Percentiles rank a stretch among this genome's conserved stretches.
Evolutionary conservation across 2,888 invertebrate species (phyloP).

Genomic region (Troides aeacus): DNA sequence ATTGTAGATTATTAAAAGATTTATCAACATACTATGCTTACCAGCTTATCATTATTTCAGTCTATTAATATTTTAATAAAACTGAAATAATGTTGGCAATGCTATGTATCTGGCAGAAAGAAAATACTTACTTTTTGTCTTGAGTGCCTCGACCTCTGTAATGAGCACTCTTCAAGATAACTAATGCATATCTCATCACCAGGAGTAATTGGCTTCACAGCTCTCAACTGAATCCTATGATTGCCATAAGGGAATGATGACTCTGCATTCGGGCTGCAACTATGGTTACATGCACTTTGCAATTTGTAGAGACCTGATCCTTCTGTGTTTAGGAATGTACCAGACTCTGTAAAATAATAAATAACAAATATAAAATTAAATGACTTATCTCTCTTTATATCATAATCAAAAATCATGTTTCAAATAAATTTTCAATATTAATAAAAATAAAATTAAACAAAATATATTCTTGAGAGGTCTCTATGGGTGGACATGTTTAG

Average conservation of each 20-base stretch:
- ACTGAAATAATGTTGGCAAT: background rate
- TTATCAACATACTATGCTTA: too few relatives aligned
- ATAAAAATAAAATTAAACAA: too few relatives aligned
- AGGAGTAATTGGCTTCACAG: conserved; percentile 84
- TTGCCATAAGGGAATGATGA: conserved; percentile 91
- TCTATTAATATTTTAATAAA: background rate
- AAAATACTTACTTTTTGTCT: conserved; percentile 84
- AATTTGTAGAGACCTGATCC: conserved; percentile 92
- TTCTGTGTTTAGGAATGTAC: conserved; percentile 93
- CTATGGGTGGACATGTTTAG: too few relatives aligned
- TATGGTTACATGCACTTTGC: conserved; percentile 96
- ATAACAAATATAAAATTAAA: background rate
- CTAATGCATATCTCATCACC: conserved; percentile 95
- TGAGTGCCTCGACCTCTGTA: conserved; percentile 90
- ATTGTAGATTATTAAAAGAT: too few relatives aligned
- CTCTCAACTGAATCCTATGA: conserved; percentile 86
- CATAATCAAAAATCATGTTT: too few relatives aligned
- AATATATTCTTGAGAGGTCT: too few relatives aligned
- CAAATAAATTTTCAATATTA: too few relatives aligned
- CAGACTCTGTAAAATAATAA: conserved; percentile 70
- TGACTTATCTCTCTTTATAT: too few relatives aligned
- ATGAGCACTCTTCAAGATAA: conserved; percentile 92
- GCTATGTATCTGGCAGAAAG: background rate
- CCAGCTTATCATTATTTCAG: too few relatives aligned
- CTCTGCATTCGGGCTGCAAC: conserved; percentile 93